Evolutionary conservation across 2,888 invertebrate genomes (phyloP).

Genomic region (Microdon myrmicae): DNA sequence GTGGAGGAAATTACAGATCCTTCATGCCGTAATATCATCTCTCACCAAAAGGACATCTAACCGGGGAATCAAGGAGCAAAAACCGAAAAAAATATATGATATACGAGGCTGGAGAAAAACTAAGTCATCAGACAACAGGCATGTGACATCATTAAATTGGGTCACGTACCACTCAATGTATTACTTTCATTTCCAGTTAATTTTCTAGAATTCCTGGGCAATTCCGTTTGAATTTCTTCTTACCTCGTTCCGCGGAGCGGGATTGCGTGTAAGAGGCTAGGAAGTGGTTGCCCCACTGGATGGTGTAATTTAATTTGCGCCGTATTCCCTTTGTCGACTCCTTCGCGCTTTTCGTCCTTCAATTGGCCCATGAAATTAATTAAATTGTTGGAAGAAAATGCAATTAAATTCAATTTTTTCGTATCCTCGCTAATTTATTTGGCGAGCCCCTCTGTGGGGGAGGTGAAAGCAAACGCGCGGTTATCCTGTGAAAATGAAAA

Average conservation of each 20-base stretch:
- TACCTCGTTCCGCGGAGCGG: conserved; percentile 36
- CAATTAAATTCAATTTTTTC: conserved; percentile 48
- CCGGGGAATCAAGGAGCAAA: background rate
- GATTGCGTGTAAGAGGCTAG: conserved; percentile 17
- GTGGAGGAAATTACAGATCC: conserved; percentile 51
- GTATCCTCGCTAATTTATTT: conserved; percentile 33
- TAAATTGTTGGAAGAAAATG: conserved; percentile 44
- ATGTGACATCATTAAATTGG: conserved; percentile 52
- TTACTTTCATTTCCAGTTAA: conserved; percentile 53
- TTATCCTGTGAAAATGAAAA: conserved; percentile 43
- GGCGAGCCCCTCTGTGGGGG: no score
- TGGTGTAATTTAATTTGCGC: conserved; percentile 46
- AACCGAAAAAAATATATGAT: conserved; percentile 30
- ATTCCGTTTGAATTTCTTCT: conserved; percentile 30
- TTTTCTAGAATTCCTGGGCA: conserved; percentile 41
- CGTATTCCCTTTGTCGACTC: conserved; percentile 25
- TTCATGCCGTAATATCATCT: conserved; percentile 14
- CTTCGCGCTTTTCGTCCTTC: conserved; percentile 3
- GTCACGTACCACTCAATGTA: conserved; percentile 52
- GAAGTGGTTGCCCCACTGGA: conserved; percentile 22
- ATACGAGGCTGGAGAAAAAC: conserved; percentile 47
- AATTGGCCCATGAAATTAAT: conserved; percentile 43
- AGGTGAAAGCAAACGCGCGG: conserved; percentile 19
- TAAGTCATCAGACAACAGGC: conserved; percentile 18
- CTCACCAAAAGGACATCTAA: background rate